These are phyloP conservation scores for Trachelus troglodyta DNA, from an alignment of 2,888 invertebrate species.

Conservation along the genomic window DNA sequence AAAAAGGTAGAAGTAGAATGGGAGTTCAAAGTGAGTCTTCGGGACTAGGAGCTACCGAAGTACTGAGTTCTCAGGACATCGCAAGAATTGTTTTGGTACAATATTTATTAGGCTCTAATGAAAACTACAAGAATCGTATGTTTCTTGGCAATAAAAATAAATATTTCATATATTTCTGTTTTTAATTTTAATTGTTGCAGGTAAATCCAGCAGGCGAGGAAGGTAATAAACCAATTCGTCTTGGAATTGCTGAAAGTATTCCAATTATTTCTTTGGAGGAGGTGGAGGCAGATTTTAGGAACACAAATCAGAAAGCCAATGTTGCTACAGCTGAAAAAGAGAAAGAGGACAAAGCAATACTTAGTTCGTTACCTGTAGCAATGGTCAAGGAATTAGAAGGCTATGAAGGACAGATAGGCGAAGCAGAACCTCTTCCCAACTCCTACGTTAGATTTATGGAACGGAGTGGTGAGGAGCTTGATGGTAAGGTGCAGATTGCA, in stretches of 20 bases:
- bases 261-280: conserved; percentile 79
- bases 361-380: conserved; percentile 56
- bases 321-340: conserved; percentile 52
- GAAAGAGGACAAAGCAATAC: conserved; percentile 58
- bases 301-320: conserved; percentile 39
- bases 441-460: conserved; percentile 95
- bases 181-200: conserved; percentile 28
- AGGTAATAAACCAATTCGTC: conserved; percentile 63
- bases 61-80: conserved; percentile 53
- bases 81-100: conserved; percentile 59
- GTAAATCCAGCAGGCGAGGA: conserved; percentile 56
- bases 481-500: conserved; percentile 74
- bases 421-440: conserved; percentile 86
- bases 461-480: conserved; percentile 92
- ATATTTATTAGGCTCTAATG: conserved; percentile 1
- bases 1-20: conserved; percentile 57
- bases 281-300: conserved; percentile 58
- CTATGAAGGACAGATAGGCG: conserved; percentile 65
- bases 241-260: conserved; percentile 73
- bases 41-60: conserved; percentile 45
- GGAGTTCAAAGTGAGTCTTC: conserved; percentile 46
- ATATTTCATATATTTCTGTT: not conserved
- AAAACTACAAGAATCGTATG: not conserved
- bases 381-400: conserved; percentile 58
- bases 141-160: not conserved